Evolutionary conservation across 2,888 invertebrate genomes (phyloP), one percentile per base, ranked within the genome.

Genomic region (Venusia cambrica): DNA sequence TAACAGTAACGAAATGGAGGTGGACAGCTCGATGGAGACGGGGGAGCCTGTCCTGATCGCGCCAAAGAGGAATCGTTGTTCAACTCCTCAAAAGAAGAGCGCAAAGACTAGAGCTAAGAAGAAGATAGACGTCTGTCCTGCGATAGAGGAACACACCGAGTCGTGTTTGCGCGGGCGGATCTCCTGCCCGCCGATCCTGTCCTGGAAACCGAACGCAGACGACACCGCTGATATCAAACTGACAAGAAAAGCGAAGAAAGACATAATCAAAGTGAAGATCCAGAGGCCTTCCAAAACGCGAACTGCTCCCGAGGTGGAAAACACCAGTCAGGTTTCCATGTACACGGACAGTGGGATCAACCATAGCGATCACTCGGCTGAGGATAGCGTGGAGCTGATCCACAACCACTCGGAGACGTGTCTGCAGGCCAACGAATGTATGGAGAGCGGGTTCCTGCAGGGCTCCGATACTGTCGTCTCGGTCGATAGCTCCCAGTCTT

Each of bases 401-500:
- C 85, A 87, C 34, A 85, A 85, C 39, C 85, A 85, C 48, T 79
- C 85, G 0, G 84, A 85, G 31, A 79, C 85, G 0, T 87, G 85
- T 36, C 56, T 85, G 0, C 68, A 70, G 7, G 66, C 74, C 0
- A 63, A 73, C 20, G 84, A 85, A 21, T 83, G 84, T 54, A 43
- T 78, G 6, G 62, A 54, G 0, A 59, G 73, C 16, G 70, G 77
- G 51, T 61, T 74, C 16, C 37, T 83, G 17, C 70, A 78, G 2
- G 61, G 58, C 8, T 54, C 61, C 0, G 20, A 25, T 12, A 73
- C 81, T 5, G 40, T 73, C n/a, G 55, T 81, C 44, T 67, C 72
- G 1, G 3, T 83, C 8, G 58, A 60, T 36, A 62, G 66, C 3
- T 37, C 54, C 10, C 22, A 37, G 2, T 53, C 59, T n/a, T n/a